phyloP scores from a whole-genome alignment of 2,888 invertebrate genomes.

The Kuschelorhynchus macadamiae region DNA sequence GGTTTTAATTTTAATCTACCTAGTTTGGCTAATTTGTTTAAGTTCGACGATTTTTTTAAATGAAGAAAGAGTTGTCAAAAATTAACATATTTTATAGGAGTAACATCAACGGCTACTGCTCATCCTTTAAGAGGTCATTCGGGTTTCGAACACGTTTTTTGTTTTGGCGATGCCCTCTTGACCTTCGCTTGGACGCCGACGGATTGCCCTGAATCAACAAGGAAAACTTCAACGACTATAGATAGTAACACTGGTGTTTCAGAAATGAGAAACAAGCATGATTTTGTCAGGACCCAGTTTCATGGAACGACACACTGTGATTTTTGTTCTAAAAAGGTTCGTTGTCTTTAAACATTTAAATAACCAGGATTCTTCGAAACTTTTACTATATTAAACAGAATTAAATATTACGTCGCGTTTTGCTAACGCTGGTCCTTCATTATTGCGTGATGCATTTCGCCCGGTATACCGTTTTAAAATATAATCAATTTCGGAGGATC shows the following conservation, averaged over 20 bases:
- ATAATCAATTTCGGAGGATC: too few species aligned
- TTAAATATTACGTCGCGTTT: too few species aligned
- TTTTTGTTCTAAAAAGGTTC: conserved; percentile 94
- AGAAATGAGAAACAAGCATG: conserved; percentile 70
- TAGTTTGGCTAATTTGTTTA: too few species aligned
- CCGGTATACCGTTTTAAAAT: too few species aligned
- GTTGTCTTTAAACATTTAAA: background rate
- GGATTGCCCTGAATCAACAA: conserved; percentile 63
- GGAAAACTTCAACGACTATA: conserved; percentile 55
- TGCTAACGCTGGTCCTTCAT: too few species aligned
- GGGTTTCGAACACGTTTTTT: conserved; percentile 92
- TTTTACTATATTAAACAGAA: too few species aligned
- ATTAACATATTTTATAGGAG: conserved; percentile 18
- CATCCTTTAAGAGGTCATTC: conserved; percentile 81
- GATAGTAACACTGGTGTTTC: conserved; percentile 48
- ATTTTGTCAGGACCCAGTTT: conserved; percentile 91
- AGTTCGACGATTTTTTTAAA: too few species aligned
- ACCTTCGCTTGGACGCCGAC: conserved; percentile 82
- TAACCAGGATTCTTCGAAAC: background rate
- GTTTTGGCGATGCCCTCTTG: conserved; percentile 91
- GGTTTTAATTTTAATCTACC: too few species aligned
- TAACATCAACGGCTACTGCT: conserved; percentile 72
- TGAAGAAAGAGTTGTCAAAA: too few species aligned
- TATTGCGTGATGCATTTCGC: too few species aligned
- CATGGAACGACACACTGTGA: conserved; percentile 92